Evolutionary conservation across 2,797 vertebrate genomes (phyloP).

Genomic region (Amblyopsis hoosieri): DNA sequence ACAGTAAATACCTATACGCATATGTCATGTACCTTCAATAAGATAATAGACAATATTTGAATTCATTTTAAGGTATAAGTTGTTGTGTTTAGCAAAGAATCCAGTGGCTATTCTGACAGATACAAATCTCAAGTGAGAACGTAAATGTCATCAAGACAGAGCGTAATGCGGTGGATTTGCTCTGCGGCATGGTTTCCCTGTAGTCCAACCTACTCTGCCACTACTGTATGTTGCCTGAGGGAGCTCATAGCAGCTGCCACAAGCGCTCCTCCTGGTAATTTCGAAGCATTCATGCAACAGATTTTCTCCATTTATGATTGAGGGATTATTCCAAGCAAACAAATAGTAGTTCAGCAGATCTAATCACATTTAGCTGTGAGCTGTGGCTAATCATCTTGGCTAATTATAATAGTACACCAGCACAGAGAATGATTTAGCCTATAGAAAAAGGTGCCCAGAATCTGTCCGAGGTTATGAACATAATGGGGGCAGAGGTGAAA

Average conservation of each 20-base stretch:
- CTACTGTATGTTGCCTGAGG: conserved; percentile 5
- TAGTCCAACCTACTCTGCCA: conserved; percentile 17
- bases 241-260: conserved; percentile 8
- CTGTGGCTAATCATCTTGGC: conserved; percentile 16
- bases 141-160: neutral
- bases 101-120: conserved; percentile 2
- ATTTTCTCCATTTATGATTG: conserved; percentile 21
- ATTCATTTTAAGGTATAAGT: too few relatives aligned
- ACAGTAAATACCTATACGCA: too few relatives aligned
- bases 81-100: neutral
- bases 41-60: too few relatives aligned
- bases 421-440: conserved; percentile 14
- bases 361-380: conserved; percentile 32
- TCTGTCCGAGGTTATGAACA: conserved; percentile 37
- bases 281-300: conserved; percentile 31
- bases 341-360: conserved; percentile 25
- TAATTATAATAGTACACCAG: conserved; percentile 21
- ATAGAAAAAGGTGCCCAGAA: conserved; percentile 45
- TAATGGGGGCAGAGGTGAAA: conserved; percentile 18
- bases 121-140: neutral
- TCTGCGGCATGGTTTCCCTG: conserved; percentile 14
- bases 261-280: conserved; percentile 10
- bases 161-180: conserved; percentile 2
- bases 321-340: conserved; percentile 2
- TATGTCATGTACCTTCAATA: too few relatives aligned